Base-by-base conservation (phyloP, 2,797 vertebrate genomes). In the Apodemus agrarius region DNA sequence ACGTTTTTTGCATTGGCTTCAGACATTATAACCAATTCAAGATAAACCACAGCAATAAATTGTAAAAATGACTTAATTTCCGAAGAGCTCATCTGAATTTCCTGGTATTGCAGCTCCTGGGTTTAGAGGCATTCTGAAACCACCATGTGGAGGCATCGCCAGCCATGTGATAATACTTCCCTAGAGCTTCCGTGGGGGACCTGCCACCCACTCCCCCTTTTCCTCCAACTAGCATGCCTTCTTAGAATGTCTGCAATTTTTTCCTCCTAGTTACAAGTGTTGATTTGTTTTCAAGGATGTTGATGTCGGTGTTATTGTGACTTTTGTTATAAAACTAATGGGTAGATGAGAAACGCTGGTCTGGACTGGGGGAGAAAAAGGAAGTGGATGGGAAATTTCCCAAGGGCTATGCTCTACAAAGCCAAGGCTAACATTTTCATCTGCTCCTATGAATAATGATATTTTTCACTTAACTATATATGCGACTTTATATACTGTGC, bases 51-150 rank as follows among this genome's bases (percentile, higher is more conserved):
- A 92, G 31, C 89, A 49, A 40, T 74, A 37, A 78, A 54, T 19
- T 54, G 19, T 67, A 49, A 93, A 93, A 96, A 34, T 34, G 61
- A 12, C 17, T 82, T 84, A 10, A 24, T 90, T 94, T 92, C 95
- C 69, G 8, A 37, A 90, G 40, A 74, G 37, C 37, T 90, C 74
- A 9, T 90, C 84, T 9, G 9, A 87, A 16, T 40, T 74, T 72
- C 69, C 67, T 34, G 14, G 49, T 13, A 72, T 17, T 13, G 3
- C 1, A 0, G 17, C 46, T 81, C 43, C 34, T 11, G n/a, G 43
- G 40, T 49, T 74, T 61, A 57, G 54, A 26, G 26, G 7, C 37
- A 69, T 46, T 63, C 19, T 59, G 61, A 89, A 86, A 49, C 40
- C 4, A 0, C 81, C 61, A 1, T 29, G 29, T 8, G 6, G 54